Evolutionary conservation across 2,797 vertebrate species (phyloP).

Genomic region (Acestrorhynchus altus): DNA sequence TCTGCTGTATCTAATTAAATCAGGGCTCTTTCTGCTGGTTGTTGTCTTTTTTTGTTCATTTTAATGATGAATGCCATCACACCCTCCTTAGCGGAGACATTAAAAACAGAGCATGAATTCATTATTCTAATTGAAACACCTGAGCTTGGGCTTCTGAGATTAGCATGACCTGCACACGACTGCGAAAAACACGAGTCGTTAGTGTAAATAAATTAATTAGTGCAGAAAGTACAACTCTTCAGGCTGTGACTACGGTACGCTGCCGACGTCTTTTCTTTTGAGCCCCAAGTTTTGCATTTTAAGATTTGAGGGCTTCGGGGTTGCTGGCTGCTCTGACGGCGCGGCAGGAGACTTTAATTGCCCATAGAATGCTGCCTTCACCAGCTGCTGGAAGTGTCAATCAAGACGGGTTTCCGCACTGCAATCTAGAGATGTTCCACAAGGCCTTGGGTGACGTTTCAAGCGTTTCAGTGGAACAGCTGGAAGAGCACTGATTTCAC

Average conservation of each 20-base stretch:
- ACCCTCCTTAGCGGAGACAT: background rate
- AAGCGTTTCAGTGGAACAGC: background rate
- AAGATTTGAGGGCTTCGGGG: background rate
- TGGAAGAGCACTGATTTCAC: slow-evolving; percentile 29
- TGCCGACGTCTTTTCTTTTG: background rate
- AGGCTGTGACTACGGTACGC: background rate
- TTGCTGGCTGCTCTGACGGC: background rate
- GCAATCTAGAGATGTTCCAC: slow-evolving; percentile 19
- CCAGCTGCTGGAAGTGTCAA: slow-evolving; percentile 35
- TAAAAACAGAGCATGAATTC: background rate
- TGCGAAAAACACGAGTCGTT: background rate
- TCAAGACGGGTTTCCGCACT: slow-evolving; percentile 4
- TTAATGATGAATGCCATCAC: background rate
- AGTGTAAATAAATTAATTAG: slow-evolving; percentile 12
- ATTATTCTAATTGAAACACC: slow-evolving; percentile 37
- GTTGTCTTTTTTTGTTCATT: background rate
- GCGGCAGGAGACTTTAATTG: slow-evolving; percentile 27
- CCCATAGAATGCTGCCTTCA: slow-evolving; percentile 6
- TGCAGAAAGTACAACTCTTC: background rate
- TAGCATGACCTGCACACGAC: background rate
- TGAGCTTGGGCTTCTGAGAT: slow-evolving; percentile 21
- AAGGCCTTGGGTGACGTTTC: slow-evolving; percentile 37
- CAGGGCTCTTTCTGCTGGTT: background rate
- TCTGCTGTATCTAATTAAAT: background rate
- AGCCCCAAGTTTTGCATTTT: slow-evolving; percentile 1